phyloP scores from a whole-genome alignment of 2,113 vertebrate genomes.

The Ptychochromis oligacanthus region DNA sequence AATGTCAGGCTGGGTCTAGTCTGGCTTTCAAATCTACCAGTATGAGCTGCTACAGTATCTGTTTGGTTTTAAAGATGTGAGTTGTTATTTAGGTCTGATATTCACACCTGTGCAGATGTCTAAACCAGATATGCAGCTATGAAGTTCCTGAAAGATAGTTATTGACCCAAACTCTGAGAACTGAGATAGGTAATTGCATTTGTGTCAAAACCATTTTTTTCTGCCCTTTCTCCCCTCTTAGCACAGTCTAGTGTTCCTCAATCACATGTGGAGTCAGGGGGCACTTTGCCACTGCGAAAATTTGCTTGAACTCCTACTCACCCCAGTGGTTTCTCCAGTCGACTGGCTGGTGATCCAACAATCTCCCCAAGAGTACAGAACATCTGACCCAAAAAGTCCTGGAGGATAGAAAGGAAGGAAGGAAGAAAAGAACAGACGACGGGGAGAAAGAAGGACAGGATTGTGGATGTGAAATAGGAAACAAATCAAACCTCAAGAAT shows the following conservation, averaged over 20 bases:
- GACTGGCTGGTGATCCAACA: conserved; percentile 91
- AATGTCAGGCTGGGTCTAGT: neutral
- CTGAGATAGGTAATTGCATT: neutral
- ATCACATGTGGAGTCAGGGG: conserved; percentile 10
- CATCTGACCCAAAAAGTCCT: conserved; percentile 96
- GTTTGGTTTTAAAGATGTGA: neutral
- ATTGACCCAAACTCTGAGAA: neutral
- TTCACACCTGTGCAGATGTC: neutral
- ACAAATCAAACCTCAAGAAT: neutral
- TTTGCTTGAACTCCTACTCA: conserved; percentile 76
- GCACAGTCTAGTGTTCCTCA: conserved; percentile 3
- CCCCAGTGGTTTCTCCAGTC: conserved; percentile 93
- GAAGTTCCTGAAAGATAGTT: neutral
- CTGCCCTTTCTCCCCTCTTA: conserved; percentile 2
- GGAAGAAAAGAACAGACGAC: neutral
- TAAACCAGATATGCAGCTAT: neutral
- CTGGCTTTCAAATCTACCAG: no score
- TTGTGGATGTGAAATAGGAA: neutral
- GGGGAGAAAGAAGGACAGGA: neutral
- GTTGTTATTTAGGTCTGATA: neutral
- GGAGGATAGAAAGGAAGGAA: conserved; percentile 5
- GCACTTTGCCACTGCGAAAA: conserved; percentile 11
- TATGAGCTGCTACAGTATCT: neutral
- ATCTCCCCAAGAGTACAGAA: conserved; percentile 97
- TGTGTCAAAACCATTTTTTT: conserved; percentile 1